Percentiles rank a stretch among this genome's conserved stretches.
Conservation (phyloP, 1,140 invertebrate species). For the Drosophila equinoxialis region DNA sequence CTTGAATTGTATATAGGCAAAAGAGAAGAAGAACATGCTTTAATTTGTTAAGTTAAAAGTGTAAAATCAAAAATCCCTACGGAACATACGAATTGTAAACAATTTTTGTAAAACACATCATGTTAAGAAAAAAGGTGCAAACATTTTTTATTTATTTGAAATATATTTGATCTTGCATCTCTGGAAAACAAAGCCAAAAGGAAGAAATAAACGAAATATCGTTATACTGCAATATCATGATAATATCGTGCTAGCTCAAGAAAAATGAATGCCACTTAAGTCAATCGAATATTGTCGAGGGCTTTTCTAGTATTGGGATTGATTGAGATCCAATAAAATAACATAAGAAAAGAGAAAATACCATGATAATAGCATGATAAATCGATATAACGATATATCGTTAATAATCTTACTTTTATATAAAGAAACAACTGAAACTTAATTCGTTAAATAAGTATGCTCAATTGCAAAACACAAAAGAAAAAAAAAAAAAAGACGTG, state of each 20-base stretch:
- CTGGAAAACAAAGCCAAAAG: slow-evolving; percentile 8
- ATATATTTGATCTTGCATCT: slow-evolving; percentile 14
- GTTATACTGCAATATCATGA: slow-evolving; percentile 1
- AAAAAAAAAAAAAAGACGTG: slow-evolving; percentile 23
- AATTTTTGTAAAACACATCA: not conserved
- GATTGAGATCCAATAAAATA: slow-evolving; percentile 7
- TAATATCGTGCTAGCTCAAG: not conserved
- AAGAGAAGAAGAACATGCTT: slow-evolving; percentile 35
- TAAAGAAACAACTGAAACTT: slow-evolving; percentile 45
- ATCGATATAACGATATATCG: slow-evolving; percentile 31
- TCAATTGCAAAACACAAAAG: slow-evolving; percentile 48
- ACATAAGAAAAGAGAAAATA: slow-evolving; percentile 36
- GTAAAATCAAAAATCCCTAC: slow-evolving; percentile 13
- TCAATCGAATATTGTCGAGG: not conserved
- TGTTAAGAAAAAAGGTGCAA: slow-evolving; percentile 40
- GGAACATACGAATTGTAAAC: slow-evolving; percentile 10
- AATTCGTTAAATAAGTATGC: slow-evolving; percentile 74
- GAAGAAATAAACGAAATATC: not conserved
- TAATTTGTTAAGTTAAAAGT: slow-evolving; percentile 55
- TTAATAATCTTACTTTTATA: slow-evolving; percentile 65
- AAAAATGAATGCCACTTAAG: not conserved
- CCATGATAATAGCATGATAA: not conserved
- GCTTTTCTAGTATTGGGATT: not conserved
- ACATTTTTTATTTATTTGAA: slow-evolving; percentile 36
- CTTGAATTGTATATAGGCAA: slow-evolving; percentile 73